Conservation (phyloP, 2,888 invertebrate species). For the Clanis bilineata region DNA sequence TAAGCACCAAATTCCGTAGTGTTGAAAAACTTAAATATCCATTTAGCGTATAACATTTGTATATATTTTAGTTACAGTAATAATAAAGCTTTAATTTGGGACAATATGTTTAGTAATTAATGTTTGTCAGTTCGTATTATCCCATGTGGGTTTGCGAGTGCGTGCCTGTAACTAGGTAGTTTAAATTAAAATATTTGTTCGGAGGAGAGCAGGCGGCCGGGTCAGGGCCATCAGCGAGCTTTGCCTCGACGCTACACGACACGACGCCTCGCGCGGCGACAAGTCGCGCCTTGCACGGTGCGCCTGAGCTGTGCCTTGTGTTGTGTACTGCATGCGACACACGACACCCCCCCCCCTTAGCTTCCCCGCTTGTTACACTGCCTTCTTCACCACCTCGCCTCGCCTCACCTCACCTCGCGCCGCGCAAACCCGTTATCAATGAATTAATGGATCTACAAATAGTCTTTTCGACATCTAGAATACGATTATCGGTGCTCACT, state of each 20-base stretch:
- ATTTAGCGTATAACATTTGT: too few relatives aligned
- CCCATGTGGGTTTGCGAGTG: not conserved
- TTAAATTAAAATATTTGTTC: slow-evolving; percentile 17
- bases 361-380: not conserved
- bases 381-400: too few relatives aligned
- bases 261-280: too few relatives aligned
- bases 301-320: not conserved
- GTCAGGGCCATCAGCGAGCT: slow-evolving; percentile 7
- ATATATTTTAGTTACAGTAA: too few relatives aligned
- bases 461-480: slow-evolving; percentile 6
- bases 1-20: too few relatives aligned
- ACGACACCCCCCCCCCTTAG: not conserved
- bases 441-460: slow-evolving; percentile 13
- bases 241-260: not conserved
- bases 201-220: slow-evolving; percentile 11
- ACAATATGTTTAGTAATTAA: not conserved
- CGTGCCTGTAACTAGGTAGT: slow-evolving; percentile 10
- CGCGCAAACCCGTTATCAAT: slow-evolving; percentile 6
- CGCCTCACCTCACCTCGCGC: not conserved
- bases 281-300: not conserved
- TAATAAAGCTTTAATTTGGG: not conserved
- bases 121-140: not conserved
- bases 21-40: too few relatives aligned
- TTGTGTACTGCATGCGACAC: slow-evolving; percentile 5
- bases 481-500: not conserved